A percentile compares a stretch with the other conserved stretches of the same genome.
Evolutionary conservation across 2,797 vertebrate species (phyloP).

Genomic region (Gallinago stenura): DNA sequence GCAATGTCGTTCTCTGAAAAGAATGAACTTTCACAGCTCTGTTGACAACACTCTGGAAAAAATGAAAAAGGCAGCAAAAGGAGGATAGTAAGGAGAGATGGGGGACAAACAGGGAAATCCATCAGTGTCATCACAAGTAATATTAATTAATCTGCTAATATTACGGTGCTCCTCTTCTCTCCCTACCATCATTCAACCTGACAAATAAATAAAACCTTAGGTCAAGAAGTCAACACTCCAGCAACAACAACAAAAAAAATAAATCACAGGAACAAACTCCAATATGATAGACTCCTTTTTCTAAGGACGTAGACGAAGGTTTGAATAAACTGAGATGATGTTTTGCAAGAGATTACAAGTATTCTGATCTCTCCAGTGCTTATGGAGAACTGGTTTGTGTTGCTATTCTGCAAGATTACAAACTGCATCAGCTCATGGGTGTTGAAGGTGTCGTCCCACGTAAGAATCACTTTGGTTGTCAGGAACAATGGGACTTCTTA

Average conservation of each 20-base stretch:
- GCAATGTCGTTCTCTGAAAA: constrained; percentile 42
- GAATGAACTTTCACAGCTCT: neutral
- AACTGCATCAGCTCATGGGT: neutral
- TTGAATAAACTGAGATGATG: constrained; percentile 6
- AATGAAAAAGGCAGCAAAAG: neutral
- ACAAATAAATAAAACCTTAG: constrained; percentile 17
- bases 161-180: constrained; percentile 49
- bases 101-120: neutral
- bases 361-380: constrained; percentile 5
- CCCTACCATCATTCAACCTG: neutral
- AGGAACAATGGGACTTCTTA: constrained; percentile 45
- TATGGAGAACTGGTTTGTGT: neutral
- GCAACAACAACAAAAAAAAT: neutral
- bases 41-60: constrained; percentile 22
- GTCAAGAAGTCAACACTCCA: constrained; percentile 42
- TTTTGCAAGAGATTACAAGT: constrained; percentile 21
- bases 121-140: neutral
- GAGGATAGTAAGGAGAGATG: constrained; percentile 6
- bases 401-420: constrained; percentile 51
- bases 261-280: neutral
- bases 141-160: constrained; percentile 21
- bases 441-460: constrained; percentile 31
- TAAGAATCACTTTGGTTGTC: constrained; percentile 67
- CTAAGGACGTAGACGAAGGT: neutral
- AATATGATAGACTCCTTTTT: neutral